Conservation (phyloP, 2,113 vertebrate genomes). For the Gymnogyps californianus region DNA sequence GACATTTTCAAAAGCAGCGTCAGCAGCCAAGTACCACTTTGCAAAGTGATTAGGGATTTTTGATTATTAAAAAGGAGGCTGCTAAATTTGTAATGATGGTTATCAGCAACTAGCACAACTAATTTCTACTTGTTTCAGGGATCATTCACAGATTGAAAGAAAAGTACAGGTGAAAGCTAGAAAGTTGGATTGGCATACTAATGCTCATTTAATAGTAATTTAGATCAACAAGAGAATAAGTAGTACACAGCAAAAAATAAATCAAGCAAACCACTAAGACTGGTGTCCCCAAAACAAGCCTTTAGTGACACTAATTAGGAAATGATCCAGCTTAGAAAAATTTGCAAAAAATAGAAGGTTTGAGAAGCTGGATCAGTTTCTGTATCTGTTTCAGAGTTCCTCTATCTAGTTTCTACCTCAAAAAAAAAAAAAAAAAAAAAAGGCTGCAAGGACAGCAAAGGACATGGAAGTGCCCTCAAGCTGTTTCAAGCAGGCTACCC, state of each 20-base stretch:
- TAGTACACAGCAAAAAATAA: not conserved
- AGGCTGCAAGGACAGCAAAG: not conserved
- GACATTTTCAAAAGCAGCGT: constrained; percentile 32
- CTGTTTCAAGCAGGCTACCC: not conserved
- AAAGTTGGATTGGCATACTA: not conserved
- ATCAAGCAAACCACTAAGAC: not conserved
- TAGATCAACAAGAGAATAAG: not conserved
- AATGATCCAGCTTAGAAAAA: not conserved
- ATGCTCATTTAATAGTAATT: not conserved
- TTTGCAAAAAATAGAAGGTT: not conserved
- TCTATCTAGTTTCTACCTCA: not conserved
- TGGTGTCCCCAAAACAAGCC: not conserved
- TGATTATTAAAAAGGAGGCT: constrained; percentile 23
- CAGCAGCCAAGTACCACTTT: constrained; percentile 1
- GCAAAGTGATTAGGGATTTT: constrained; percentile 17
- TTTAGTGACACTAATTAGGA: not conserved
- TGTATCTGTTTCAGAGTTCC: not conserved
- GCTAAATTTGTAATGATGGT: constrained; percentile 7
- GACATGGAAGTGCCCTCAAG: not conserved
- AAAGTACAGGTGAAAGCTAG: not conserved
- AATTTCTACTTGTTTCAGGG: not conserved
- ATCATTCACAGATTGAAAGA: not conserved
- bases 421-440: not conserved
- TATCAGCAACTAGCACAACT: not conserved
- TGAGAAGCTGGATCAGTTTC: not conserved